phyloP scores from a whole-genome alignment of 2,888 invertebrate species.

The Ferdinandea cuprea region DNA sequence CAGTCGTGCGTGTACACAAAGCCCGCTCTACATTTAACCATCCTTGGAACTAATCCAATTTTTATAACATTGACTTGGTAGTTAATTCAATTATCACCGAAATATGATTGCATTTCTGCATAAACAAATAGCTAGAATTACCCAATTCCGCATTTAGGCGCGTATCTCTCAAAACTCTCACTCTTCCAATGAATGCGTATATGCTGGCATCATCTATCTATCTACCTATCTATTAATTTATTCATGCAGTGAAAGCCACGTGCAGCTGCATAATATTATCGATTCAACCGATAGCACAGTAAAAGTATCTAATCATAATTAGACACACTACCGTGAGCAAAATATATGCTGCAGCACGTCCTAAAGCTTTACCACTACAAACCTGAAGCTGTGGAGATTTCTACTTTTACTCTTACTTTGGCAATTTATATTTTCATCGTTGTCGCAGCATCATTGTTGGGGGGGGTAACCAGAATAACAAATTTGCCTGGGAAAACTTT shows the following conservation, averaged over 20 bases:
- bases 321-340: constrained; percentile 23
- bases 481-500: constrained; percentile 67
- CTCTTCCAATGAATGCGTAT: constrained; percentile 9
- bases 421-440: constrained; percentile 6
- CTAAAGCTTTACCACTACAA: constrained; percentile 32
- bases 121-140: not conserved
- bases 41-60: too few species aligned
- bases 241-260: constrained; percentile 51
- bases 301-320: constrained; percentile 56
- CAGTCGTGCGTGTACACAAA: too few species aligned
- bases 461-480: not conserved
- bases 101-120: too few species aligned
- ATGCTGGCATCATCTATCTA: too few species aligned
- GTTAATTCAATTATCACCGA: too few species aligned
- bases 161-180: constrained; percentile 8
- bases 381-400: constrained; percentile 16
- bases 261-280: constrained; percentile 48
- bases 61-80: too few species aligned
- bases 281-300: constrained; percentile 41
- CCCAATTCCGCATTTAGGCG: constrained; percentile 8
- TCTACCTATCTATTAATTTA: not conserved
- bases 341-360: constrained; percentile 25
- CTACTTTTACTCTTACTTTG: not conserved
- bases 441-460: not conserved
- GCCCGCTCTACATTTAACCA: too few species aligned